These are phyloP conservation scores for Philopedon plagiatum DNA, from an alignment of 2,888 invertebrate genomes.

Conservation along the genomic window DNA sequence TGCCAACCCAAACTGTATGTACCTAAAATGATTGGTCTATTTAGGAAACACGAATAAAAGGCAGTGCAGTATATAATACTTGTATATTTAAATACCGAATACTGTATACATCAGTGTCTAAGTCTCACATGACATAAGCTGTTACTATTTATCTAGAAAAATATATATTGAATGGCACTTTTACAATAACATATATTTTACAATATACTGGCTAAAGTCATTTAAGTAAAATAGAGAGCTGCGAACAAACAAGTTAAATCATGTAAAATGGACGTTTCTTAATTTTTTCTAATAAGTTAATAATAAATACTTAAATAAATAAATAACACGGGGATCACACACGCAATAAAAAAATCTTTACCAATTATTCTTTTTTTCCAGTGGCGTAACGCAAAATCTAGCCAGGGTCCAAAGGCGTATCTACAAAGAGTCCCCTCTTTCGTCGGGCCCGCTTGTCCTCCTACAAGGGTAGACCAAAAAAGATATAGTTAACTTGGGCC, in stretches of 20 bases:
- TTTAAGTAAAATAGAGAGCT: constrained; percentile 26
- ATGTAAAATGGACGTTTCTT: constrained; percentile 12
- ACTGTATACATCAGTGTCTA: constrained; percentile 69
- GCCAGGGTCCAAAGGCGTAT: too few relatives aligned
- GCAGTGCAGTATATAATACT: constrained; percentile 63
- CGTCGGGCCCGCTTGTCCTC: too few relatives aligned
- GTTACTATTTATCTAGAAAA: constrained; percentile 69
- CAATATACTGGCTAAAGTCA: constrained; percentile 34
- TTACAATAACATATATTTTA: constrained; percentile 60
- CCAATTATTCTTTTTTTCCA: too few relatives aligned
- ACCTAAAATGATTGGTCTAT: too few relatives aligned
- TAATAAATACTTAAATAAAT: constrained; percentile 31
- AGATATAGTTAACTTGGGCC: too few relatives aligned
- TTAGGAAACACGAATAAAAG: constrained; percentile 2
- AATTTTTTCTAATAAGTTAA: constrained; percentile 1
- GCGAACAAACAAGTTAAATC: neutral
- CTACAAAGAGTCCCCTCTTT: too few relatives aligned
- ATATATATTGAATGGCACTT: constrained; percentile 71
- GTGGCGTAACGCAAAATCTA: too few relatives aligned
- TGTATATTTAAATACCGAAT: constrained; percentile 68
- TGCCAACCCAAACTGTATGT: too few relatives aligned
- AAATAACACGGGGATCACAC: constrained; percentile 1
- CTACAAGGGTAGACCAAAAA: too few relatives aligned
- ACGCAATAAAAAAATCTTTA: neutral
- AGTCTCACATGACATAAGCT: constrained; percentile 69